Conservation (phyloP, 2,888 invertebrate species). For the Rhingia campestris region DNA sequence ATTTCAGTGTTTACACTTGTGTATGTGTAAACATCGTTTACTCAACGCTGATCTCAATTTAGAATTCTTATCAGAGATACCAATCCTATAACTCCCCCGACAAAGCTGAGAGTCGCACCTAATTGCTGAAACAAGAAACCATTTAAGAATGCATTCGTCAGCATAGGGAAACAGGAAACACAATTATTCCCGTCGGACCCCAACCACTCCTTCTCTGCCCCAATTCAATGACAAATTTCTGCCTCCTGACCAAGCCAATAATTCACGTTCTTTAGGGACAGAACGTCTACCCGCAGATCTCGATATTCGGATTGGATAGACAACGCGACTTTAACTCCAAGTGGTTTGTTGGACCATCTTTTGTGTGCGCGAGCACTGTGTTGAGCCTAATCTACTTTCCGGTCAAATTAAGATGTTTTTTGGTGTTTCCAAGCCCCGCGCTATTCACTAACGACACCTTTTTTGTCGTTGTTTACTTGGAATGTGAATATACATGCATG, state of each 20-base stretch:
- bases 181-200: not conserved
- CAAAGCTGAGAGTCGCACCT: slow-evolving; percentile 42
- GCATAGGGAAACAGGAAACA: slow-evolving; percentile 13
- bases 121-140: slow-evolving; percentile 3
- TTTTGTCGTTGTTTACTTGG: slow-evolving; percentile 28
- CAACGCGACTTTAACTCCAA: not conserved
- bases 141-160: not conserved
- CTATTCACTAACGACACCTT: slow-evolving; percentile 18
- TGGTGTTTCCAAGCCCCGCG: slow-evolving; percentile 14
- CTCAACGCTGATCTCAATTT: slow-evolving; percentile 43
- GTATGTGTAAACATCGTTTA: slow-evolving; percentile 14
- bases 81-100: slow-evolving; percentile 38
- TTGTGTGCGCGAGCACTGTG: not conserved
- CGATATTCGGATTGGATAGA: not conserved
- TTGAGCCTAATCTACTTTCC: slow-evolving; percentile 35
- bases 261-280: not conserved
- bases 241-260: slow-evolving; percentile 4
- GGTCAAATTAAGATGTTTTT: slow-evolving; percentile 55
- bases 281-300: not conserved
- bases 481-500: slow-evolving; percentile 8
- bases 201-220: not conserved
- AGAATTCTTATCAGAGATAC: slow-evolving; percentile 16
- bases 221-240: not conserved
- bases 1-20: slow-evolving; percentile 3
- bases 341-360: not conserved